phyloP scores from a whole-genome alignment of 1,140 invertebrate genomes.

The Dendroctonus ponderosae region DNA sequence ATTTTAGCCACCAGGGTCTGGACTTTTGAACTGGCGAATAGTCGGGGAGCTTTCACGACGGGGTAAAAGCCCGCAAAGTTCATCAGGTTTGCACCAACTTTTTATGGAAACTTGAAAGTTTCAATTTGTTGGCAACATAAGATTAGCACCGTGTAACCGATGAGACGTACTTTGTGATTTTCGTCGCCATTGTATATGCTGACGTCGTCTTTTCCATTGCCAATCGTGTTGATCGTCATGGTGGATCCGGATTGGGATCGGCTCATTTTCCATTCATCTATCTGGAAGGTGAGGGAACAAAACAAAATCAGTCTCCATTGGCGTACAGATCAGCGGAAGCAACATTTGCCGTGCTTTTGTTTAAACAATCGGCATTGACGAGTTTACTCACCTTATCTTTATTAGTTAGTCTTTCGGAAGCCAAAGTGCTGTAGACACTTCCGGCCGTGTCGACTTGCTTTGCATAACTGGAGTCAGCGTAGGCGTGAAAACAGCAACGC shows the following conservation, averaged over 20 bases:
- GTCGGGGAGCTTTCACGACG: too few relatives aligned
- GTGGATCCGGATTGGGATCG: conserved; percentile 56
- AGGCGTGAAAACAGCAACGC: conserved; percentile 91
- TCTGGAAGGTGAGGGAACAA: conserved; percentile 38
- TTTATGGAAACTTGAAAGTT: too few relatives aligned
- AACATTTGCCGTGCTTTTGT: too few relatives aligned
- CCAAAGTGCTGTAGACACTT: conserved; percentile 55
- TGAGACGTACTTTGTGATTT: conserved; percentile 70
- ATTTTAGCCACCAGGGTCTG: too few relatives aligned
- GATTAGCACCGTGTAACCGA: too few relatives aligned
- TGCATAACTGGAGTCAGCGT: conserved; percentile 90
- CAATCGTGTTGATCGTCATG: conserved; percentile 58
- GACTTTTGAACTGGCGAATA: too few relatives aligned
- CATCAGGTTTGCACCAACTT: neutral
- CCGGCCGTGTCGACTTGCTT: conserved; percentile 70
- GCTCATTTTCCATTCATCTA: conserved; percentile 57
- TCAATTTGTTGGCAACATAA: too few relatives aligned
- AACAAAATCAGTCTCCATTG: neutral
- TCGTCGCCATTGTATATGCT: conserved; percentile 82
- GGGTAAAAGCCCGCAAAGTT: too few relatives aligned
- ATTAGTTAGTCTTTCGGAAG: conserved; percentile 45
- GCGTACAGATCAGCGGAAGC: neutral
- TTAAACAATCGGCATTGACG: too few relatives aligned
- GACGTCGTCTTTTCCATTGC: conserved; percentile 48
- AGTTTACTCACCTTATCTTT: conserved; percentile 49